Evolutionary conservation across 2,113 vertebrate genomes (phyloP).

Genomic region (Oncorhynchus kisutch): DNA sequence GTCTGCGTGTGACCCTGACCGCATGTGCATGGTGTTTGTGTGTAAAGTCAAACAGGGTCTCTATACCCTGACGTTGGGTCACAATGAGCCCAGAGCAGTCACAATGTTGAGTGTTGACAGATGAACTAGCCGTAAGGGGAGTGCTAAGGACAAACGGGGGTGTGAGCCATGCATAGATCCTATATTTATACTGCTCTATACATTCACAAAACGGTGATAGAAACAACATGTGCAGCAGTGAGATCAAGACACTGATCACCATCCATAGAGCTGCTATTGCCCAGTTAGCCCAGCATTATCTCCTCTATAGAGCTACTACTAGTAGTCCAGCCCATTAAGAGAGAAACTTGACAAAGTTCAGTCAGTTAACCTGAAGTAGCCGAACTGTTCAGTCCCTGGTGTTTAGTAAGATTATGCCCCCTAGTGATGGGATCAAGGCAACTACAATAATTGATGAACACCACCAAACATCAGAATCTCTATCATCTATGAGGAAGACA

Average conservation of each 20-base stretch:
- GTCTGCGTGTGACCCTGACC: neutral
- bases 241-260: neutral
- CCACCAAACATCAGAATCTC: neutral
- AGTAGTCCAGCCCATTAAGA: too few relatives aligned
- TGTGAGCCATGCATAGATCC: neutral
- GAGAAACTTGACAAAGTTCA: too few relatives aligned
- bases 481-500: too few relatives aligned
- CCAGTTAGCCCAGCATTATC: neutral
- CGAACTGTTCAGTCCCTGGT: too few relatives aligned
- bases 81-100: too few relatives aligned
- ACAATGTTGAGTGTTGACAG: too few relatives aligned
- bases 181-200: conserved; percentile 1
- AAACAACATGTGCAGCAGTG: neutral
- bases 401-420: too few relatives aligned
- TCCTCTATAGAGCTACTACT: neutral
- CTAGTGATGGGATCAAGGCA: too few relatives aligned
- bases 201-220: neutral
- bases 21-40: neutral
- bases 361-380: too few relatives aligned
- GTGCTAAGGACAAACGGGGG: too few relatives aligned
- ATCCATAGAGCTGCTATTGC: neutral
- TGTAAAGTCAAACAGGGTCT: neutral
- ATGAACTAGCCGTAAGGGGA: too few relatives aligned
- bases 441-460: too few relatives aligned
- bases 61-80: neutral